phyloP scores from a whole-genome alignment of 1,140 invertebrate species.

The Tetragnatha versicolor region DNA sequence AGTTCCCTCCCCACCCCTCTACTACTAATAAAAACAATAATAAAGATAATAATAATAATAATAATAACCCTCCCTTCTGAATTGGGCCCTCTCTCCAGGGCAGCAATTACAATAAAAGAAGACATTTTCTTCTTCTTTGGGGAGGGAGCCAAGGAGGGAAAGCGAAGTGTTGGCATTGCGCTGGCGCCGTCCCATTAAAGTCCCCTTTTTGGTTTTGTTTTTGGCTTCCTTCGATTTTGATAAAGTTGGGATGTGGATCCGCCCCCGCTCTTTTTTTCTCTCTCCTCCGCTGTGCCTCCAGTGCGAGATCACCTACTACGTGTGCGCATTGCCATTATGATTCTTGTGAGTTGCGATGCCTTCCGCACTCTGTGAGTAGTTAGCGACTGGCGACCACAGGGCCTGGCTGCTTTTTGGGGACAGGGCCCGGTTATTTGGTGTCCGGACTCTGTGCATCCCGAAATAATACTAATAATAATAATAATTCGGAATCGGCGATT shows the following conservation, averaged over 20 bases:
- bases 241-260: conserved; percentile 42
- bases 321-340: conserved; percentile 53
- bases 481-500: too few relatives aligned
- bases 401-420: neutral
- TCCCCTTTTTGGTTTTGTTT: conserved; percentile 16
- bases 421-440: neutral
- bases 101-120: conserved; percentile 54
- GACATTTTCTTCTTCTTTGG: conserved; percentile 41
- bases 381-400: conserved; percentile 15
- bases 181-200: conserved; percentile 47
- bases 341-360: conserved; percentile 48
- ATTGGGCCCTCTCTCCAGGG: conserved; percentile 4
- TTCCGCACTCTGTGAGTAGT: conserved; percentile 51
- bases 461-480: too few relatives aligned
- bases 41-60: too few relatives aligned
- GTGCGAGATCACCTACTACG: conserved; percentile 31
- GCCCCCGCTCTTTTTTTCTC: conserved; percentile 17
- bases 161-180: conserved; percentile 33
- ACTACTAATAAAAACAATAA: neutral
- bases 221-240: conserved; percentile 44
- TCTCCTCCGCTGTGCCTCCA: neutral
- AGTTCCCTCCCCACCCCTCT: conserved; percentile 33
- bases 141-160: neutral
- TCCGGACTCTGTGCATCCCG: neutral
- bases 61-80: conserved; percentile 3